Conservation (phyloP, 2,888 invertebrate genomes). For the Synergus laeviventris region DNA sequence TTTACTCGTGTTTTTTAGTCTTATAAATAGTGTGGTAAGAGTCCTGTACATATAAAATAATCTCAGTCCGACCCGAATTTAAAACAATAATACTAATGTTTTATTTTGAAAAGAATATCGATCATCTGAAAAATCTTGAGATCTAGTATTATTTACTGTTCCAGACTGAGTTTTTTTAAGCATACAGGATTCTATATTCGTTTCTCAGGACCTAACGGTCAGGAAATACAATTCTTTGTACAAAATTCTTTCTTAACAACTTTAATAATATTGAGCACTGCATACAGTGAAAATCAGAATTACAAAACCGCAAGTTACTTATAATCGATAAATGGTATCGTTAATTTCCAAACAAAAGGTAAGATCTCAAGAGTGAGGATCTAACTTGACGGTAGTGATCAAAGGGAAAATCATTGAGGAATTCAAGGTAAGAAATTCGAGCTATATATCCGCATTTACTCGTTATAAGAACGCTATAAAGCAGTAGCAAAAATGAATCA, state of each 20-base stretch:
- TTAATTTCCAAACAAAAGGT: not conserved
- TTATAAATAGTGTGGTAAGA: slow-evolving; percentile 43
- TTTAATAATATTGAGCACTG: slow-evolving; percentile 36
- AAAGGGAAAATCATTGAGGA: not conserved
- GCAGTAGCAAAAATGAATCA: slow-evolving; percentile 16
- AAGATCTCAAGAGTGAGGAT: not conserved
- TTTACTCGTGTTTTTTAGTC: not conserved
- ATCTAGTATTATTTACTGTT: not conserved
- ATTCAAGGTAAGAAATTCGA: slow-evolving; percentile 15
- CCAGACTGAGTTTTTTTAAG: not conserved
- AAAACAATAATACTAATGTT: not conserved
- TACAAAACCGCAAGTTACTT: slow-evolving; percentile 18
- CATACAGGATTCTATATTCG: not conserved
- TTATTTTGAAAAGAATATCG: not conserved
- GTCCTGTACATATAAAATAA: not conserved
- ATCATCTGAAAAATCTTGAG: not conserved
- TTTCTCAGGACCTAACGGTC: slow-evolving; percentile 8
- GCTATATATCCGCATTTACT: not conserved
- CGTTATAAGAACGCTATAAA: slow-evolving; percentile 10
- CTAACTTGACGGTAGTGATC: not conserved
- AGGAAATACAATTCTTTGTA: slow-evolving; percentile 27
- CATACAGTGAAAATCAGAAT: slow-evolving; percentile 40
- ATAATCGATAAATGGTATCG: not conserved
- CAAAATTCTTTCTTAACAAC: slow-evolving; percentile 12
- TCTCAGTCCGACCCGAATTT: not conserved